Conservation (phyloP, 37 sponge, comb jelly and placozoan genomes). For the Ephydatia muelleri region DNA sequence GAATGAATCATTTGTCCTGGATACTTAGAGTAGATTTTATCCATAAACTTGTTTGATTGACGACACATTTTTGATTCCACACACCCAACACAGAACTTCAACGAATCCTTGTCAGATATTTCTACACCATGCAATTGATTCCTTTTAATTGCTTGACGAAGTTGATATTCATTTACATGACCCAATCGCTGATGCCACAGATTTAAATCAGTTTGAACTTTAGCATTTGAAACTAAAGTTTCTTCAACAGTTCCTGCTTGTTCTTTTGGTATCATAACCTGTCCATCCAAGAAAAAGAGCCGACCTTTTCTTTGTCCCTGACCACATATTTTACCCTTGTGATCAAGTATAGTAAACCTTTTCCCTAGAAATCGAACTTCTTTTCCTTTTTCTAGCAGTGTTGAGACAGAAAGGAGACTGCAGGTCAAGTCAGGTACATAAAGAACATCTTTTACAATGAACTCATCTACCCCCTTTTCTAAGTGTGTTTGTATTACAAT, state of each 20-base stretch:
- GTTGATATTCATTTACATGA: constrained; percentile 25
- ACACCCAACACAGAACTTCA: constrained; percentile 50
- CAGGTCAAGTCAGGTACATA: constrained; percentile 39
- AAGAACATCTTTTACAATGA: constrained; percentile 13
- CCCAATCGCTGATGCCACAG: constrained; percentile 65
- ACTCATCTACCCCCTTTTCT: constrained; percentile 10
- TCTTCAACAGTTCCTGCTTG: neutral
- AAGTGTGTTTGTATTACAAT: neutral
- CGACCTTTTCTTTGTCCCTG: neutral
- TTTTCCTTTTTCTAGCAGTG: neutral
- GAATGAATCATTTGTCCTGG: constrained; percentile 48
- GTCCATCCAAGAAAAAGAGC: neutral
- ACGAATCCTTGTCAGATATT: constrained; percentile 9
- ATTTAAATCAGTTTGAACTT: constrained; percentile 6
- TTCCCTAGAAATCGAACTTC: neutral
- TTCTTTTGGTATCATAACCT: neutral
- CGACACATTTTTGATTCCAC: constrained; percentile 43
- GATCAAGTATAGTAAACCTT: neutral
- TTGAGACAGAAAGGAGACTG: constrained; percentile 14
- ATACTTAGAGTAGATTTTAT: constrained; percentile 19
- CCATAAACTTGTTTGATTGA: constrained; percentile 34
- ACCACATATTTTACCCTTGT: neutral
- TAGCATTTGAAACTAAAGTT: neutral
- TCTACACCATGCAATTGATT: constrained; percentile 21
- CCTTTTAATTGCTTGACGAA: constrained; percentile 26